Evolutionary conservation across 1,140 invertebrate genomes (phyloP), one percentile per base, ranked within the genome.

Genomic region (Hirudo medicinalis): DNA sequence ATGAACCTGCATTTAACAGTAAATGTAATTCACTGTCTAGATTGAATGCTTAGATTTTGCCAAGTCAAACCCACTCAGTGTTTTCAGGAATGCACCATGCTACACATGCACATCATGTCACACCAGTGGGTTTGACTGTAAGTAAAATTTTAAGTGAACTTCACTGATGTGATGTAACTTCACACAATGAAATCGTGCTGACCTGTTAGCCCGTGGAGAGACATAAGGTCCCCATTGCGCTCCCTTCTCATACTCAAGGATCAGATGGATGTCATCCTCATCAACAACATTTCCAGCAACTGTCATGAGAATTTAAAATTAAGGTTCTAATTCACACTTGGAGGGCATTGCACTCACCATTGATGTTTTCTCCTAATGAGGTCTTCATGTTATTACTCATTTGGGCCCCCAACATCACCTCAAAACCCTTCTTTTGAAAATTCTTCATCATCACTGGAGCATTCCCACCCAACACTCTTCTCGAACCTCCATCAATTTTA

Each of bases 391-490:
- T 72, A 49, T 76, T 63, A 5, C 88, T 88, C 80, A 90, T 85
- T 78, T 87, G 88, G 0, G 88, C 88, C 60, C 86, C 89, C 11
- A 92, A 79, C 4, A 90, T 77, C 0, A 91, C 90, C 43, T 89
- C 85, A 75, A 87, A 88, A 25, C 90, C 90, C 81, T 92, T 90
- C 73, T 84, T 84, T 27, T 85, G 84, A 78, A 93, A 89, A 69
- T 90, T 84, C 27, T 87, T 83, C 0, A 89, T 89, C 90, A 93
- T 92, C 0, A 90, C 83, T 0, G 90, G 89, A 20, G 90, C 91
- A 85, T 92, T 92, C 8, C 91, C 90, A 15, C 91, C 91, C 68
- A 92, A 84, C 3, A 85, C 82, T 80, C 87, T 88, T 76, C 86
- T 86, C 0, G 87, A 84, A 2, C 84, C 83, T 60, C 85, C 79